These are phyloP conservation scores for Sebastiscus albofasciatus DNA, from an alignment of 2,797 vertebrate genomes.

Conservation along the genomic window DNA sequence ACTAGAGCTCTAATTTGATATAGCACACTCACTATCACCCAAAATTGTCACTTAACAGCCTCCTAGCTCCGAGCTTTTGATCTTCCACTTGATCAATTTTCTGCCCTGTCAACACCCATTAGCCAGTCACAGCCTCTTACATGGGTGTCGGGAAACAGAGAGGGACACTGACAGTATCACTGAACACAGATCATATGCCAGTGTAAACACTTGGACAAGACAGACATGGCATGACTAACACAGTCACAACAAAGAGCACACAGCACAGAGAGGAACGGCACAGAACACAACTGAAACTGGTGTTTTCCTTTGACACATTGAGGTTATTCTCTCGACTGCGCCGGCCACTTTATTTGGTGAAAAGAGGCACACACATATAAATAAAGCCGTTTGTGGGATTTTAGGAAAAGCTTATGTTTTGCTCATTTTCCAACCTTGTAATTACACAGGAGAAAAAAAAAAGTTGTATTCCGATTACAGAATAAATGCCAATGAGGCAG, in stretches of 20 bases:
- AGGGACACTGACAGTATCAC: constrained; percentile 39
- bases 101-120: constrained; percentile 73
- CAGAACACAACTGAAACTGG: background rate
- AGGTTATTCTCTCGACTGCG: background rate
- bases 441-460: background rate
- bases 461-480: background rate
- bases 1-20: constrained; percentile 50
- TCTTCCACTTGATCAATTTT: constrained; percentile 74
- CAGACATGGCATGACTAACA: constrained; percentile 26
- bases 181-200: constrained; percentile 49
- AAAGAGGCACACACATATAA: background rate
- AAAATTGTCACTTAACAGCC: constrained; percentile 59
- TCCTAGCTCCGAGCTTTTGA: constrained; percentile 50
- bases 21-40: constrained; percentile 34
- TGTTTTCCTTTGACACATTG: background rate
- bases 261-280: background rate
- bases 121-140: constrained; percentile 50
- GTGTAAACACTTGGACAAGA: constrained; percentile 52
- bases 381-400: too few species aligned
- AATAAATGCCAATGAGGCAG: background rate
- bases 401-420: background rate
- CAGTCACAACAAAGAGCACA: background rate
- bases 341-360: background rate
- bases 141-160: constrained; percentile 40
- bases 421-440: background rate